Evolutionary conservation across 2,888 invertebrate genomes (phyloP), one percentile per base, ranked within the genome.

Genomic region (Aphrophora alni): DNA sequence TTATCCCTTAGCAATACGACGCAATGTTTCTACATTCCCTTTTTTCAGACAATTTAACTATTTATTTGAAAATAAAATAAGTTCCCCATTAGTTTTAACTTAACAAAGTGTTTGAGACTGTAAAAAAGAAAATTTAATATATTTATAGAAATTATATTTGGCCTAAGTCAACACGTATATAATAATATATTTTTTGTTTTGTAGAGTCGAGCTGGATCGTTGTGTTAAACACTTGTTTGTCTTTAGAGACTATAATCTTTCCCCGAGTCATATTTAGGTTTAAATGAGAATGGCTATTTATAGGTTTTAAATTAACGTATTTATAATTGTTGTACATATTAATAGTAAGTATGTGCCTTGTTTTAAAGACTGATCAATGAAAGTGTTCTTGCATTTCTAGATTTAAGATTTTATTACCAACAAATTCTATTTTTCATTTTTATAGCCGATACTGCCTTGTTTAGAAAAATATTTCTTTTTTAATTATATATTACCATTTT

Each of bases 251-350:
- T 70, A 26, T 77, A 77, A 77, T 69, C 33, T 77, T 68, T 71
- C 33, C 5, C 38, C 4, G 10, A 78, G 78, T 78, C 78, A 78
- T 78, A 69, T 24, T 72, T 78, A 71, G 38, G 17, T 51, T 78
- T n/a, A 51, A 78, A 51, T 71, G 44, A 51, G 78, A 78, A 72
- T 78, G 78, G 78, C 78, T 78, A 78, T 44, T 44, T 14, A 44
- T 33, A 33, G 33, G 38, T 38, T 27, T 25, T 38, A 38, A 74
- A 38, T 1, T 72, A 25, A n/a, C 24, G n/a, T 14, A 74, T 74
- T 74, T 74, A 21, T 27, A 72, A 24, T 70, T 24, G 25, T 72
- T 72, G 26, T 28, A 27, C 71, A 44, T 44, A 44, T 10, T 44
- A 44, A 14, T 44, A 44, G n/a, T 10, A n/a, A 72, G n/a, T 26